A percentile compares a stretch with the other conserved stretches of the same genome.
Conservation (phyloP, 2,797 vertebrate genomes). For the Cyclura pinguis region DNA sequence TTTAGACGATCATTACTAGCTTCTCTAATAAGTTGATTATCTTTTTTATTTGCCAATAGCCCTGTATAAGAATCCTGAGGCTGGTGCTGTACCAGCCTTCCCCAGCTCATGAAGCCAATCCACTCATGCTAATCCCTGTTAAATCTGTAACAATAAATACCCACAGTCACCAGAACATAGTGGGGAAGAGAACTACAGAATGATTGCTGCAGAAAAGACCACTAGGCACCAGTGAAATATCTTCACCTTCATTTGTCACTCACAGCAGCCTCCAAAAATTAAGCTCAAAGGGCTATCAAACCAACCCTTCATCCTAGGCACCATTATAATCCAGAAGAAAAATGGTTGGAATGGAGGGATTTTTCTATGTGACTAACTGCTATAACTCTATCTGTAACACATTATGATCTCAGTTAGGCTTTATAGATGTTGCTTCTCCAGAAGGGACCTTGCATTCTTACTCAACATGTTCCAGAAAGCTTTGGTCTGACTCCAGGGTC, state of each 20-base stretch:
- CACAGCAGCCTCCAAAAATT: slow-evolving; percentile 4
- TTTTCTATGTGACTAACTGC: background rate
- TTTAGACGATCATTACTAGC: background rate
- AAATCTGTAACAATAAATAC: background rate
- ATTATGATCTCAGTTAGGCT: background rate
- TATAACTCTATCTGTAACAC: background rate
- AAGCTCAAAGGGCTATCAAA: background rate
- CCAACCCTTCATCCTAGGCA: background rate
- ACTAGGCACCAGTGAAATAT: background rate
- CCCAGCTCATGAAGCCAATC: background rate
- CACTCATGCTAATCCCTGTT: background rate
- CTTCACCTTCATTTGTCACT: slow-evolving; percentile 4
- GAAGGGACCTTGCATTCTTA: background rate
- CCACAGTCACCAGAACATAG: background rate
- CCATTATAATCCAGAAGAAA: background rate
- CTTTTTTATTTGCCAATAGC: background rate
- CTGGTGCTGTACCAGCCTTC: background rate
- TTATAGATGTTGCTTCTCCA: background rate
- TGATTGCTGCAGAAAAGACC: background rate
- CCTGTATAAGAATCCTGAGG: background rate
- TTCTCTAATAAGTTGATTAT: background rate
- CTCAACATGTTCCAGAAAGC: background rate
- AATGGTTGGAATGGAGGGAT: background rate
- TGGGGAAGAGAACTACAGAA: background rate
- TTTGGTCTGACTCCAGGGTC: background rate